Conservation (phyloP, 2,797 vertebrate species). For the Chrysocyon brachyurus region DNA sequence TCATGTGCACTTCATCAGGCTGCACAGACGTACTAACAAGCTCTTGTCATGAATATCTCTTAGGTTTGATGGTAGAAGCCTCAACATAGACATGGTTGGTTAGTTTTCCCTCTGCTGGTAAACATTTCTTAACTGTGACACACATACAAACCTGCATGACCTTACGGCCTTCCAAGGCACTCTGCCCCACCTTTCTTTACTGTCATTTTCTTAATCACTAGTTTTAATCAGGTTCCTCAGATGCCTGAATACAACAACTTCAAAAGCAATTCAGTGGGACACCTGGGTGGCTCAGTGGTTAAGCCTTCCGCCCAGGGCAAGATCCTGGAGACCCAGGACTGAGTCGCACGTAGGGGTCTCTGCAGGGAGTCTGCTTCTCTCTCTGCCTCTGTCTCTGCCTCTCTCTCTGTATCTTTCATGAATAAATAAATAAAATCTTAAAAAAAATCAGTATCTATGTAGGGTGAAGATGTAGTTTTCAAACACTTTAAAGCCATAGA, state of each 20-base stretch:
- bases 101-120: slow-evolving; percentile 5
- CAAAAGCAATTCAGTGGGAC: neutral
- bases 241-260: neutral
- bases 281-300: too few species aligned
- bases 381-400: too few species aligned
- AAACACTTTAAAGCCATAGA: slow-evolving; percentile 15
- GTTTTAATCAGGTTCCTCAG: neutral
- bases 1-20: neutral
- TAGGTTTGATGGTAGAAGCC: neutral
- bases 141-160: neutral
- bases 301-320: too few species aligned
- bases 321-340: too few species aligned
- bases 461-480: neutral
- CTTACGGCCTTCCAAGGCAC: neutral
- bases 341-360: too few species aligned
- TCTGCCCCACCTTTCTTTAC: neutral
- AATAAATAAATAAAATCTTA: neutral
- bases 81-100: neutral
- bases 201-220: neutral
- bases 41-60: neutral
- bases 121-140: neutral
- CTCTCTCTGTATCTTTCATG: too few species aligned
- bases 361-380: too few species aligned
- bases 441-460: neutral
- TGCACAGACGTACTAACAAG: neutral